Evolutionary conservation across 64 coral and sea anemone genomes (phyloP).

Genomic region (Trachythela sp.): DNA sequence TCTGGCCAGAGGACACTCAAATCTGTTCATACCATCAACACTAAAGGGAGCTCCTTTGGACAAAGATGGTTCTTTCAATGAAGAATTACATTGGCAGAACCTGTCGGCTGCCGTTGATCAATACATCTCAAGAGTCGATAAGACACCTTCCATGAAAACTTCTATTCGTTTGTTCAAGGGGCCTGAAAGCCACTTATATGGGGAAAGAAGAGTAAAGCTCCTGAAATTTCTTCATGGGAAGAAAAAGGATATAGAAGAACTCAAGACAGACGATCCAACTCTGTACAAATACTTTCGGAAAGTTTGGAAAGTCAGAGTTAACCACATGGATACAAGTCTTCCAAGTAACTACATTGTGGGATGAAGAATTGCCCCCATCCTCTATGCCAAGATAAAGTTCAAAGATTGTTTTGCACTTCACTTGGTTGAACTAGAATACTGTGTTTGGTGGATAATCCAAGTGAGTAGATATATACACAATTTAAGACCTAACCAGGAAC

Average conservation of each 20-base stretch:
- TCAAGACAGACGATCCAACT: neutral
- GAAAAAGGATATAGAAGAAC: neutral
- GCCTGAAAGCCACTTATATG: neutral
- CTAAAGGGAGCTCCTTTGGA: neutral
- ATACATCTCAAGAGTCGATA: neutral
- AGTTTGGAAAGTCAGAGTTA: neutral
- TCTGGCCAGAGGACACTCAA: neutral
- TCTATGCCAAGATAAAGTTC: neutral
- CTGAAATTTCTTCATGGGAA: neutral
- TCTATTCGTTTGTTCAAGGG: neutral
- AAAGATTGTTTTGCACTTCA: too few relatives aligned
- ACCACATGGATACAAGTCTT: conserved; percentile 10
- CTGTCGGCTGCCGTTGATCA: too few relatives aligned
- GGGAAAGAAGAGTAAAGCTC: neutral
- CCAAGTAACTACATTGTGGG: neutral
- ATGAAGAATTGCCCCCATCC: neutral
- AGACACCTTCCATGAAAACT: neutral
- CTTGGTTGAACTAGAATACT: neutral
- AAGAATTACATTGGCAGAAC: neutral
- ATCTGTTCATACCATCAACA: neutral
- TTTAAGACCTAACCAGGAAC: too few relatives aligned
- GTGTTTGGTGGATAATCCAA: too few relatives aligned
- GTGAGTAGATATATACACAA: too few relatives aligned
- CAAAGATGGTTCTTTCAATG: neutral
- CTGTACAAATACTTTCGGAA: neutral